Percentiles rank a stretch among this genome's conserved stretches.
phyloP scores from a whole-genome alignment of 1,140 invertebrate genomes.

The Bombus sylvicola region DNA sequence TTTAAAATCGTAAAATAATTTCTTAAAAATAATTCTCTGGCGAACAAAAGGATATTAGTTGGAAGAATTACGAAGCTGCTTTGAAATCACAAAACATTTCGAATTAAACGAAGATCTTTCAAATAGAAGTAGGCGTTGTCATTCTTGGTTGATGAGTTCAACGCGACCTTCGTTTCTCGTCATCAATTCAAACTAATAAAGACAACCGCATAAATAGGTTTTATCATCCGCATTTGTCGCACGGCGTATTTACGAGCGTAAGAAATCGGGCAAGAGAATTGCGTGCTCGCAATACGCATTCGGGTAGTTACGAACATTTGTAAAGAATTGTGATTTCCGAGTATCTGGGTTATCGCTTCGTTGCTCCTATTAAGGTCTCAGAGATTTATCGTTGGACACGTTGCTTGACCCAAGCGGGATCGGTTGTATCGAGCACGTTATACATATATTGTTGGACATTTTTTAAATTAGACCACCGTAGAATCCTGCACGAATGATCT shows the following conservation, averaged over 20 bases:
- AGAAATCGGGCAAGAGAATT: slow-evolving; percentile 7
- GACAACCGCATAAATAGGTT: slow-evolving; percentile 43
- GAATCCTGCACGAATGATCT: neutral
- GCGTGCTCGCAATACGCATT: neutral
- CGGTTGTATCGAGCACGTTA: slow-evolving; percentile 12
- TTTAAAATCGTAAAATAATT: neutral
- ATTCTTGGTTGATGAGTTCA: slow-evolving; percentile 18
- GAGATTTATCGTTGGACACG: slow-evolving; percentile 72
- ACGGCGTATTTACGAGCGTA: neutral
- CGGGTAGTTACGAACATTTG: slow-evolving; percentile 18
- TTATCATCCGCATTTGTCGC: slow-evolving; percentile 33
- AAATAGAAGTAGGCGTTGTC: slow-evolving; percentile 16
- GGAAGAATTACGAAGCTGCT: neutral
- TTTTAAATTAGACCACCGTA: neutral
- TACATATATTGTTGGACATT: neutral
- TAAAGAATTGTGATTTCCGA: slow-evolving; percentile 53
- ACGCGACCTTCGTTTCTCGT: slow-evolving; percentile 40
- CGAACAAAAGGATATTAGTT: neutral
- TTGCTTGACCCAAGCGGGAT: slow-evolving; percentile 51
- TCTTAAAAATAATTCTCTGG: neutral
- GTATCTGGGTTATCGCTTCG: slow-evolving; percentile 77
- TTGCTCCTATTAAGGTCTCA: slow-evolving; percentile 69
- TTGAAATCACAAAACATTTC: neutral
- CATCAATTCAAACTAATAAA: slow-evolving; percentile 39
- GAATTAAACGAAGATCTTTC: neutral